These are phyloP conservation scores for Helostoma temminkii DNA, from an alignment of 2,797 vertebrate genomes.

Conservation along the genomic window DNA sequence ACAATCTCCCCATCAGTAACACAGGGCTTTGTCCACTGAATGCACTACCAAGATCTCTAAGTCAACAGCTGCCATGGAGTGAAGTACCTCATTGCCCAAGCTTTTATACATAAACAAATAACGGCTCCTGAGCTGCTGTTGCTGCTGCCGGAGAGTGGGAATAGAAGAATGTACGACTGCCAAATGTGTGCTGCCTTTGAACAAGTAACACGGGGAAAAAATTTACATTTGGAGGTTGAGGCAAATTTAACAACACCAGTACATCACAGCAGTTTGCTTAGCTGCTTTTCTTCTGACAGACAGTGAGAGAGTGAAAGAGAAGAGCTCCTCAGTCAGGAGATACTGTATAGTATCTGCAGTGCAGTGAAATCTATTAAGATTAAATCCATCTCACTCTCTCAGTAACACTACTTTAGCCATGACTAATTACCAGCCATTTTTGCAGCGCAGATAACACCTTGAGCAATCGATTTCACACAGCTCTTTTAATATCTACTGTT, in stretches of 20 bases:
- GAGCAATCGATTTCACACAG: slow-evolving; percentile 81
- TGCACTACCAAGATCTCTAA: slow-evolving; percentile 40
- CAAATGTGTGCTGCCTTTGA: slow-evolving; percentile 31
- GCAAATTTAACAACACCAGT: slow-evolving; percentile 42
- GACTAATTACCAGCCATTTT: slow-evolving; percentile 82
- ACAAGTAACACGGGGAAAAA: slow-evolving; percentile 26
- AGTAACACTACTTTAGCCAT: slow-evolving; percentile 78
- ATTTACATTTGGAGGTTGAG: slow-evolving; percentile 29
- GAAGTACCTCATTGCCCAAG: slow-evolving; percentile 33
- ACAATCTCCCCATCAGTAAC: slow-evolving; percentile 45
- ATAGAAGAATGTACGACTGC: slow-evolving; percentile 40
- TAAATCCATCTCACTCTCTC: slow-evolving; percentile 73
- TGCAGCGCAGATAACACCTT: slow-evolving; percentile 77
- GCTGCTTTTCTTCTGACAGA: slow-evolving; percentile 44
- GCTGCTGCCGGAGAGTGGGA: slow-evolving; percentile 19
- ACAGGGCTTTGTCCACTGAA: slow-evolving; percentile 50
- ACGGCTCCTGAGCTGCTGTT: slow-evolving; percentile 18
- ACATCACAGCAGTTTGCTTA: slow-evolving; percentile 37
- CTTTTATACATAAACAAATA: slow-evolving; percentile 60
- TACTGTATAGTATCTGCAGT: slow-evolving; percentile 75
- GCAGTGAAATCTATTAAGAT: slow-evolving; percentile 82
- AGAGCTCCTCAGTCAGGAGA: slow-evolving; percentile 50
- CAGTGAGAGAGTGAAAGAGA: slow-evolving; percentile 16
- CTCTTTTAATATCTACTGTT: slow-evolving; percentile 81
- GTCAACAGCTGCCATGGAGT: slow-evolving; percentile 64